Conservation (phyloP, 1,140 invertebrate species). For the Drosophila novamexicana region DNA sequence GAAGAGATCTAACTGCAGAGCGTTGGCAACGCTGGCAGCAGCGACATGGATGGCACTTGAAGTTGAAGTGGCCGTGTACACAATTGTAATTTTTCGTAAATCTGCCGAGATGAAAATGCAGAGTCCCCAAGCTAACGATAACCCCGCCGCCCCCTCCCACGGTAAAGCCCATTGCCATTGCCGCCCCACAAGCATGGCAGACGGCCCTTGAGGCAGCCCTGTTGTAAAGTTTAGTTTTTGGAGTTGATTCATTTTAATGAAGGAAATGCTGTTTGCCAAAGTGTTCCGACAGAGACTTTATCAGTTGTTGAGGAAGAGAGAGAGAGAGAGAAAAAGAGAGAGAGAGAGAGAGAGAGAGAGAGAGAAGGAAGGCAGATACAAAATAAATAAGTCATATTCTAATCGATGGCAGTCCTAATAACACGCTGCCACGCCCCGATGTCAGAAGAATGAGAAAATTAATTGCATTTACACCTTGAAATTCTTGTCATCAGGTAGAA, state of each 20-base stretch:
- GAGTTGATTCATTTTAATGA: constrained; percentile 72
- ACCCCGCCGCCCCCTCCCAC: not conserved
- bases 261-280: constrained; percentile 57
- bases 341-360: not conserved
- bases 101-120: constrained; percentile 54
- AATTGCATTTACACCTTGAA: constrained; percentile 61
- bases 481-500: constrained; percentile 20
- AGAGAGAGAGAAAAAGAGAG: too few relatives aligned
- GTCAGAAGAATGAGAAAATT: constrained; percentile 22
- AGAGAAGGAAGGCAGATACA: not conserved
- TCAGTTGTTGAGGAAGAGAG: constrained; percentile 29
- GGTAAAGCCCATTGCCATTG: not conserved
- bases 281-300: constrained; percentile 51
- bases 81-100: constrained; percentile 76
- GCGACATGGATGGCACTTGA: constrained; percentile 59
- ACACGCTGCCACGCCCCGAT: constrained; percentile 7
- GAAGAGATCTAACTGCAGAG: constrained; percentile 13
- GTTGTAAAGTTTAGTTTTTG: constrained; percentile 63
- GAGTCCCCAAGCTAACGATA: not conserved
- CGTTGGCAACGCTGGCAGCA: constrained; percentile 34
- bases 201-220: constrained; percentile 36
- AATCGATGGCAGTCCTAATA: constrained; percentile 30
- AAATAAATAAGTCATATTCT: constrained; percentile 27
- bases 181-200: constrained; percentile 5
- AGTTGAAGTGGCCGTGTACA: constrained; percentile 74